Conservation (phyloP, 2,797 vertebrate species). For the Florisuga fusca region DNA sequence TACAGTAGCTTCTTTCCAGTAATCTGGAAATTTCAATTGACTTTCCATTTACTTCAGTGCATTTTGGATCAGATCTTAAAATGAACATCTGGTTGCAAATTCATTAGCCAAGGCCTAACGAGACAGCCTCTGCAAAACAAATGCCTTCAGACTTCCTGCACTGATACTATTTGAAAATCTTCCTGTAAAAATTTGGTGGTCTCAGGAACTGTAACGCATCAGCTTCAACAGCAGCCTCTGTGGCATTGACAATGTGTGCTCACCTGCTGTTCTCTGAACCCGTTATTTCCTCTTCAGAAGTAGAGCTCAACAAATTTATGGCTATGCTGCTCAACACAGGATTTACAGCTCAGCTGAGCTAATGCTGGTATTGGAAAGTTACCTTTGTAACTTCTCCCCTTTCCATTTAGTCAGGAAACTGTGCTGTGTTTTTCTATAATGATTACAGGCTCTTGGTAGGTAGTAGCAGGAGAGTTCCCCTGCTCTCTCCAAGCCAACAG, state of each 20-base stretch:
- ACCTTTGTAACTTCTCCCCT: background rate
- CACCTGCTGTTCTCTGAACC: constrained; percentile 45
- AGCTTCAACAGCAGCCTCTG: background rate
- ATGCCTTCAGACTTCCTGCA: background rate
- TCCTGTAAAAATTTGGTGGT: background rate
- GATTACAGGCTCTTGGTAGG: background rate
- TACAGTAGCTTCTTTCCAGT: constrained; percentile 14
- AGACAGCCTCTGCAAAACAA: background rate
- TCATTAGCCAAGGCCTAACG: constrained; percentile 4
- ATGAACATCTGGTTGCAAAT: constrained; percentile 47
- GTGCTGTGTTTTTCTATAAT: background rate
- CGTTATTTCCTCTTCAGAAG: constrained; percentile 47
- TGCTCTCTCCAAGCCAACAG: background rate
- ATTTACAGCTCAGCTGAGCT: constrained; percentile 45
- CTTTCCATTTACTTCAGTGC: constrained; percentile 43
- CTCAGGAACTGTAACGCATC: background rate
- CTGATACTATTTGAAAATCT: background rate
- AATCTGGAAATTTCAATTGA: constrained; percentile 15
- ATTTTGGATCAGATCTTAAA: constrained; percentile 31
- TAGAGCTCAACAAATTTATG: constrained; percentile 29
- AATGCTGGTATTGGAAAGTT: constrained; percentile 41
- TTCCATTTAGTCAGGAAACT: background rate
- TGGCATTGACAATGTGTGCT: background rate
- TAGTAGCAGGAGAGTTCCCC: background rate
- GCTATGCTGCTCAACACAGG: background rate